Evolutionary conservation across 2,888 invertebrate species (phyloP), one percentile per base, ranked within the genome.

Genomic region (Gisinianus flammeolus): DNA sequence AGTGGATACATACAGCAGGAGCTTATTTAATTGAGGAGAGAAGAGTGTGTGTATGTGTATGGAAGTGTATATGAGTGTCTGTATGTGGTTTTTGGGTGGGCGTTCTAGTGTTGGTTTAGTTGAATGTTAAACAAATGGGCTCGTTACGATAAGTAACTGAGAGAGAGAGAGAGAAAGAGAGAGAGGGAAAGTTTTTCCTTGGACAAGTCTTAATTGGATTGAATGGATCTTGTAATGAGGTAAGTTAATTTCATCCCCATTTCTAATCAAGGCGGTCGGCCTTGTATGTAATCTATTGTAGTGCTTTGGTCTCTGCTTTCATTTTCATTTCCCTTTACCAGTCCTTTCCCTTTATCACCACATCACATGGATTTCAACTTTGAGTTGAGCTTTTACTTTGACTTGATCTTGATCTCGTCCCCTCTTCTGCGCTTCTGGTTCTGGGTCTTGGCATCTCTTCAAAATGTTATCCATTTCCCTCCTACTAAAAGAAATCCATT

Each of bases 221-320:
- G 71, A 79, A 79, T 79, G 79, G 79, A 79, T 79, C 79, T 75
- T 75, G 76, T 71, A 79, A 75, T 79, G 75, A 70, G 79, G 79
- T 79, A 71, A 79, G 79, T 75, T 76, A 71, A 79, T 79, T 79
- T 79, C 31, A 76, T 75, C 54, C 69, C 78, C 73, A 68, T 74
- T 70, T 74, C 78, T 77, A 77, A 77, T 77, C 76, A 76, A 66
- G 66, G 58, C 76, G 31, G 33, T 62, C 19, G 73, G 73, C n/a
- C n/a, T 62, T 62, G n/a, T 52, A 16, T 75, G 54, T 67, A 75
- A 75, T 67, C 28, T 75, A 66, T 75, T 52, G 75, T 54, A 66
- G 67, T 75, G 62, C 64, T 73, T 73, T 73, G 1, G 44, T 44
- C 8, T 44, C 8, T 44, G 44, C 44, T 44, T 16, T 16, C 44